Percentiles rank a stretch among this genome's conserved stretches.
phyloP scores from a whole-genome alignment of 2,888 invertebrate species.

The Eristalinus sepulchralis region DNA sequence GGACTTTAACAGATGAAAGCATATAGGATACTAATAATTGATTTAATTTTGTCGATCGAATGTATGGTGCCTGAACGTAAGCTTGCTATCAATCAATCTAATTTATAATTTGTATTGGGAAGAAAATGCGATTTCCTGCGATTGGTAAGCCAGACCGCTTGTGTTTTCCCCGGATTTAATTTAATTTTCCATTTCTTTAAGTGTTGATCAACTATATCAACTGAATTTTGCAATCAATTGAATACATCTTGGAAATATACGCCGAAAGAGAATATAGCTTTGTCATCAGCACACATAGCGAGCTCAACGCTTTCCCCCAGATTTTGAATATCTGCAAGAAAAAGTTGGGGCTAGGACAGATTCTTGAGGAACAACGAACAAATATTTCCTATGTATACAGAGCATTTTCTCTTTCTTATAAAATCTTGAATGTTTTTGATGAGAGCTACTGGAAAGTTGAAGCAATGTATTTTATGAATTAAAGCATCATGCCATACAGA shows the following conservation, averaged over 20 bases:
- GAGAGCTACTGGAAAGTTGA: background rate
- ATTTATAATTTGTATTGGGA: background rate
- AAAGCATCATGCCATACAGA: background rate
- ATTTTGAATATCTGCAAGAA: too few relatives aligned
- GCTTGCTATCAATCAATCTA: background rate
- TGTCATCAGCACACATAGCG: constrained; percentile 2
- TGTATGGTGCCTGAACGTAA: background rate
- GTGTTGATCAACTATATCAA: background rate
- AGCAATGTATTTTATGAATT: background rate
- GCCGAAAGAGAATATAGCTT: background rate
- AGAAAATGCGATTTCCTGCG: background rate
- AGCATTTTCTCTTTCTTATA: background rate
- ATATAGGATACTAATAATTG: background rate
- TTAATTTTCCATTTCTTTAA: background rate
- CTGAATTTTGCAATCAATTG: background rate
- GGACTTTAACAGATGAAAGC: background rate
- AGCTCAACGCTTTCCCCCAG: too few relatives aligned
- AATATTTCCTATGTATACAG: background rate
- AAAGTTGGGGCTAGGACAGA: too few relatives aligned
- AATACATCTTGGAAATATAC: background rate
- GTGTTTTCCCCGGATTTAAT: background rate
- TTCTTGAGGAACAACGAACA: background rate
- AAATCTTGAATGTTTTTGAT: background rate
- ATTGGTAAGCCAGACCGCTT: background rate
- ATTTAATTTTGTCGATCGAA: background rate